Conservation (phyloP, 53 echinoderm and acorn worm genomes). For the Actinopyga echinites region DNA sequence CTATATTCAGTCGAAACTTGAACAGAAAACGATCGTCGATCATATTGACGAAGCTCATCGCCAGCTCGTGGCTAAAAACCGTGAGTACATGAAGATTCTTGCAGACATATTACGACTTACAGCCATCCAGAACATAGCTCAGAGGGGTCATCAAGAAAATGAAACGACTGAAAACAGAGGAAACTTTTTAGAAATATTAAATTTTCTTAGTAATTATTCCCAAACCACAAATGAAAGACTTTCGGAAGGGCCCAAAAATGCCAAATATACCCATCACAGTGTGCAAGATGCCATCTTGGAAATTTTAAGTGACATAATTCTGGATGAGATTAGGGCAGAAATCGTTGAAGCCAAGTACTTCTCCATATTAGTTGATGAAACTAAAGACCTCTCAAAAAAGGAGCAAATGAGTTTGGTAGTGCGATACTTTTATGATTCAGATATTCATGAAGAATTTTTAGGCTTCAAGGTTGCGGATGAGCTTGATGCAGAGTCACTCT, state of each 20-base stretch:
- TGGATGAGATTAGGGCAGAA: conserved; percentile 38
- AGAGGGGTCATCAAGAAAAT: conserved; percentile 18
- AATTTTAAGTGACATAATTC: conserved; percentile 32
- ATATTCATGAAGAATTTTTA: conserved; percentile 42
- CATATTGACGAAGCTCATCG: conserved; percentile 32
- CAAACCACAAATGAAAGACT: conserved; percentile 18
- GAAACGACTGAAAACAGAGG: conserved; percentile 1
- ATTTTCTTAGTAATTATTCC: conserved; percentile 21
- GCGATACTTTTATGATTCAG: conserved; percentile 32
- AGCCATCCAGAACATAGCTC: conserved; percentile 27
- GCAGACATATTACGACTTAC: conserved; percentile 16
- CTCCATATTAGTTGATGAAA: conserved; percentile 27
- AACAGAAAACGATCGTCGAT: conserved; percentile 1
- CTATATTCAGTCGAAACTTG: conserved; percentile 20
- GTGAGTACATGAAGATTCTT: conserved; percentile 8
- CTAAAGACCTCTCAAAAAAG: conserved; percentile 29
- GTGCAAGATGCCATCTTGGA: conserved; percentile 48
- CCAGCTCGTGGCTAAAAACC: conserved; percentile 2
- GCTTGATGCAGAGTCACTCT: conserved; percentile 25
- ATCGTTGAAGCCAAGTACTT: conserved; percentile 4
- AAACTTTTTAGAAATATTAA: background rate
- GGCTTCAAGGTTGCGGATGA: conserved; percentile 32
- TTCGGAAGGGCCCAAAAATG: conserved; percentile 49
- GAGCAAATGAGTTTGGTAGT: conserved; percentile 32
- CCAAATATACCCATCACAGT: conserved; percentile 45